phyloP scores from a whole-genome alignment of 2,113 vertebrate species.

The Rissa tridactyla region DNA sequence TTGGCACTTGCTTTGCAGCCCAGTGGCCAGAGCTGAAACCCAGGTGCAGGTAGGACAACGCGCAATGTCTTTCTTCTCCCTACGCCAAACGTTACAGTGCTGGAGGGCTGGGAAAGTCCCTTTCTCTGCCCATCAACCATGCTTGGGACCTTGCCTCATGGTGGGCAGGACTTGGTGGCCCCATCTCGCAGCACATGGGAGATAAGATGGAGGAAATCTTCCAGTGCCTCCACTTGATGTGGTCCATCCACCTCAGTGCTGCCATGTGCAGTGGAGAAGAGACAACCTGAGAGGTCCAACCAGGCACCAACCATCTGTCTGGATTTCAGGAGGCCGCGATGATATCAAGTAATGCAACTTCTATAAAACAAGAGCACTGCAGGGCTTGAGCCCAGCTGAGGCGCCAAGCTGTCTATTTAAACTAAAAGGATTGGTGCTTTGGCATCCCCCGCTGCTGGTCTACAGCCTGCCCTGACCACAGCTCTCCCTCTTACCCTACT shows the following conservation, averaged over 20 bases:
- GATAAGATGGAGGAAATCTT: neutral
- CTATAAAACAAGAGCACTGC: neutral
- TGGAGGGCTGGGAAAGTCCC: neutral
- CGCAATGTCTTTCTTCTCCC: neutral
- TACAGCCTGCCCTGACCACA: neutral
- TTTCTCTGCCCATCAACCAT: neutral
- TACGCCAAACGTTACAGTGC: rapidly evolving
- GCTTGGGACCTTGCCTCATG: neutral
- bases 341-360: neutral
- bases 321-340: neutral
- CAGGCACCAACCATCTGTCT: neutral
- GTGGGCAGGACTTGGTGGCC: neutral
- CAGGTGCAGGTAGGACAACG: neutral
- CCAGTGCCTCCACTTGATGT: neutral
- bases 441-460: neutral
- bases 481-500: neutral
- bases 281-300: neutral
- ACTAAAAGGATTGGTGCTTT: neutral
- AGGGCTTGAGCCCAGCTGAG: neutral
- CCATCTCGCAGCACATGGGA: rapidly evolving
- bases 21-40: neutral
- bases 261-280: rapidly evolving
- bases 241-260: neutral
- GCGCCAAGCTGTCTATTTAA: neutral
- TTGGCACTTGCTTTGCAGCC: neutral